These are phyloP conservation scores for Frankliniella intonsa DNA, from an alignment of 2,888 invertebrate genomes.

Conservation along the genomic window DNA sequence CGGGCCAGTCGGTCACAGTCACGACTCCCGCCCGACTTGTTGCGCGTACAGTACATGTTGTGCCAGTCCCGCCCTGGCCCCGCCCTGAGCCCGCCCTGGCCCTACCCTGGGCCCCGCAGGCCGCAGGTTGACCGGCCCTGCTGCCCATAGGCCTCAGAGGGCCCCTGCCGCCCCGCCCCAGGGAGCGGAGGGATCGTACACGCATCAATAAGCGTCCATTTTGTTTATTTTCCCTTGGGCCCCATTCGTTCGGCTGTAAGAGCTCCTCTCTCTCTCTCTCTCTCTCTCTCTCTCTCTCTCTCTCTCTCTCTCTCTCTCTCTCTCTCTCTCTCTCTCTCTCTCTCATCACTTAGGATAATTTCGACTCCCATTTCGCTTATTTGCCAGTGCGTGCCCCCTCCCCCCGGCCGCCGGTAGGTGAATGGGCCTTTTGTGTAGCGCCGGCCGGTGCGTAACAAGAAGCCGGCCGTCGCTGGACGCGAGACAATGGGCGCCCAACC, in stretches of 20 bases:
- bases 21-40: no score
- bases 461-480: no score
- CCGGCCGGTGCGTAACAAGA: background rate
- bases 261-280: background rate
- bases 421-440: background rate
- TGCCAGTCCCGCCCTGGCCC: no score
- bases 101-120: background rate
- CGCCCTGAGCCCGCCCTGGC: background rate
- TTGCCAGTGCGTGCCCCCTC: background rate
- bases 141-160: no score
- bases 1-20: no score
- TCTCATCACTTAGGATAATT: background rate
- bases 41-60: no score
- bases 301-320: background rate
- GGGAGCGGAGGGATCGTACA: no score
- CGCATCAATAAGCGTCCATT: no score
- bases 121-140: no score
- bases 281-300: slow-evolving; percentile 28
- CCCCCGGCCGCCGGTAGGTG: background rate
- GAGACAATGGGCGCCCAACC: no score
- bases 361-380: background rate
- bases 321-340: background rate
- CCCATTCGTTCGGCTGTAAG: background rate
- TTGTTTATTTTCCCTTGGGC: no score
- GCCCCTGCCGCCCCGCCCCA: no score